Evolutionary conservation across 2,797 vertebrate species (phyloP).

Genomic region (Emys orbicularis): DNA sequence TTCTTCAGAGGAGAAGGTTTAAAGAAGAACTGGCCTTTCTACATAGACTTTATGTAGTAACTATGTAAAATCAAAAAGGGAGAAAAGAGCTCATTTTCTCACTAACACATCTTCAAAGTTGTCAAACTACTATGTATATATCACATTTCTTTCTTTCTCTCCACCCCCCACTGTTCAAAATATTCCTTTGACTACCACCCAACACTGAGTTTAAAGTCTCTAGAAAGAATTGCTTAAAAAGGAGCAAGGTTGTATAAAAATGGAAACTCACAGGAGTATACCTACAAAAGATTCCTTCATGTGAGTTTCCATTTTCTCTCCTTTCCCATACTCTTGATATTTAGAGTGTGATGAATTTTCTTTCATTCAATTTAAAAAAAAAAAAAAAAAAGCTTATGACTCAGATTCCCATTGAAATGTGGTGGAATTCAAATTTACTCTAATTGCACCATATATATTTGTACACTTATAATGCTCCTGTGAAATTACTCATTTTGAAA

Average conservation of each 20-base stretch:
- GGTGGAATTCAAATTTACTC: background rate
- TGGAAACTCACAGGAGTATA: background rate
- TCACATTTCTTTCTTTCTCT: background rate
- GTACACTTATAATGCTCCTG: background rate
- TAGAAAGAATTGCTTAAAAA: slow-evolving; percentile 10
- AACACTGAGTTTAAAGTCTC: slow-evolving; percentile 42
- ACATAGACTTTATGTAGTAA: background rate
- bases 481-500: background rate
- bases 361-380: background rate
- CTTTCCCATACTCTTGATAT: background rate
- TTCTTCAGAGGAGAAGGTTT: background rate
- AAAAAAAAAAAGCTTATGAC: slow-evolving; percentile 26
- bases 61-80: slow-evolving; percentile 30
- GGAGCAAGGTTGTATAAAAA: slow-evolving; percentile 25
- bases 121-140: background rate
- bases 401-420: background rate
- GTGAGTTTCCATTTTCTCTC: background rate
- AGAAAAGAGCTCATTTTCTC: background rate
- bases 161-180: background rate
- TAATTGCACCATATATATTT: background rate
- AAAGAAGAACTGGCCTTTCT: background rate
- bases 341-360: background rate
- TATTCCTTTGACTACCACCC: slow-evolving; percentile 36
- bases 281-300: too few relatives aligned
- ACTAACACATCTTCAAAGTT: slow-evolving; percentile 35